A percentile compares a stretch with the other conserved stretches of the same genome.
Evolutionary conservation across 2,888 invertebrate genomes (phyloP).

Genomic region (Xestia c-nigrum): DNA sequence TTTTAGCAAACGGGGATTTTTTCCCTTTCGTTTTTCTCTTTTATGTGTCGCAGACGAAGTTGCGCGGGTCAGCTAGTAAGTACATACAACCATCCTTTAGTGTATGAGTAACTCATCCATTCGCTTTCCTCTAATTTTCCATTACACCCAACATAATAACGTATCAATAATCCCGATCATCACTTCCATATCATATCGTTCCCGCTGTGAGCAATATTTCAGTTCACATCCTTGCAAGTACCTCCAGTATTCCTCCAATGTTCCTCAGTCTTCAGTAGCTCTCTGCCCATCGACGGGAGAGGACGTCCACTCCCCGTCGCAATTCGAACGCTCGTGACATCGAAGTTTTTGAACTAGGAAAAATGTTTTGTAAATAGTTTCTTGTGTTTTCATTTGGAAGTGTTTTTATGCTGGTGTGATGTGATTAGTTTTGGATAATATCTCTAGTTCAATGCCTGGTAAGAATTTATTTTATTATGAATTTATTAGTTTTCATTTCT

Average conservation of each 20-base stretch:
- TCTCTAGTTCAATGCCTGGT: conserved; percentile 74
- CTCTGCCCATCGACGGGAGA: conserved; percentile 29
- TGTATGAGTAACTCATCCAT: background rate
- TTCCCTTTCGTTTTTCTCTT: too few relatives aligned
- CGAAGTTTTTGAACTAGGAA: conserved; percentile 40
- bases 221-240: conserved; percentile 10
- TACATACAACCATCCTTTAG: background rate
- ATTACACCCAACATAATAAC: conserved; percentile 18
- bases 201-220: conserved; percentile 44
- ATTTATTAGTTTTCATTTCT: background rate
- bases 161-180: conserved; percentile 42
- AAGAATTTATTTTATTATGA: conserved; percentile 31
- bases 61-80: too few relatives aligned
- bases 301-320: conserved; percentile 35
- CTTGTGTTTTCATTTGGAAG: conserved; percentile 13
- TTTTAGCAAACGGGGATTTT: too few relatives aligned
- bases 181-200: conserved; percentile 15
- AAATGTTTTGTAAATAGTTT: conserved; percentile 32
- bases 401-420: conserved; percentile 63
- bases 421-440: conserved; percentile 65
- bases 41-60: too few relatives aligned
- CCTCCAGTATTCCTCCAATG: background rate
- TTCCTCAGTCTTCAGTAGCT: conserved; percentile 65
- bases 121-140: conserved; percentile 13
- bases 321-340: conserved; percentile 20